A percentile compares a stretch with the other conserved stretches of the same genome.
Conservation (phyloP, 1,140 invertebrate genomes). For the Caerostris darwini region DNA sequence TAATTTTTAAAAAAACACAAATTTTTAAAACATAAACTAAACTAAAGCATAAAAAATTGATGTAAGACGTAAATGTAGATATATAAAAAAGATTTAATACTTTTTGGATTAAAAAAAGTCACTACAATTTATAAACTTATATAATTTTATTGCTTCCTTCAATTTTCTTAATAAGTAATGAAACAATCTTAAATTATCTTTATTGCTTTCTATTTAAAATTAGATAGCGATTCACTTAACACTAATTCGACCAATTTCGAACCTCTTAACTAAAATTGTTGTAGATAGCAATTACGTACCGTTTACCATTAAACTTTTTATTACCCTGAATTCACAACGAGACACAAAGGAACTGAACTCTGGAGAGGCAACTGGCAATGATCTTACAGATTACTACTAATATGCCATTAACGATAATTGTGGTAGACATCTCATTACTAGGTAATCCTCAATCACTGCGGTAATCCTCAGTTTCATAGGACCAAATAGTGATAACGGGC, state of each 20-base stretch:
- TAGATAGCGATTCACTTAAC: background rate
- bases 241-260: background rate
- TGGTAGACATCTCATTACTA: conserved; percentile 2
- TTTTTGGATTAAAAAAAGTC: no score
- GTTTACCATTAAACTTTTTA: background rate
- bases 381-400: conserved; percentile 40
- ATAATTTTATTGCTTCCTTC: no score
- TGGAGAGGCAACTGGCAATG: background rate
- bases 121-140: no score
- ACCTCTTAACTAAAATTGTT: background rate
- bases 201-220: background rate
- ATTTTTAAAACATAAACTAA: no score
- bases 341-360: background rate
- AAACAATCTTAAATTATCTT: background rate
- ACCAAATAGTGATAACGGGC: background rate
- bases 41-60: no score
- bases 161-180: background rate
- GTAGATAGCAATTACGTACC: background rate
- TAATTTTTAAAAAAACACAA: no score
- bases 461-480: conserved; percentile 46
- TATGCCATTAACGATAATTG: conserved; percentile 47
- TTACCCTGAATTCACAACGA: background rate
- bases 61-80: no score
- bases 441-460: conserved; percentile 39
- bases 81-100: no score